Evolutionary conservation across 1,140 invertebrate species (phyloP).

Genomic region (Mercenaria mercenaria): DNA sequence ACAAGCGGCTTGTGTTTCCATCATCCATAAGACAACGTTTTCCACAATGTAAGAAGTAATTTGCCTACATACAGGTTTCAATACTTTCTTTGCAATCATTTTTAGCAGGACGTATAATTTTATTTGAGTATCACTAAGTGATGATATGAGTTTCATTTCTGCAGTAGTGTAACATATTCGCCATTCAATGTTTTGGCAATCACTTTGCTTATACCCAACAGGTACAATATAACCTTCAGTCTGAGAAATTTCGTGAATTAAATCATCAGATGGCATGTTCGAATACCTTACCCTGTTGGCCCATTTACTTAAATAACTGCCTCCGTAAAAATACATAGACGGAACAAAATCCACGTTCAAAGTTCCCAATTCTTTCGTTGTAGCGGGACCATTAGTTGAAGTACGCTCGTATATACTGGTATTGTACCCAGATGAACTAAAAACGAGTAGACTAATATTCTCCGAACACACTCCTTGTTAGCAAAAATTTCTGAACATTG

Average conservation of each 20-base stretch:
- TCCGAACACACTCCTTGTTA: no score
- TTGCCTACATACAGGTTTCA: neutral
- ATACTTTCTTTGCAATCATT: neutral
- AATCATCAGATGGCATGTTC: neutral
- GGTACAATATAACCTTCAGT: neutral
- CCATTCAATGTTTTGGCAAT: slow-evolving; percentile 26
- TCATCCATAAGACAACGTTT: slow-evolving; percentile 22
- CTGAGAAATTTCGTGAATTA: neutral
- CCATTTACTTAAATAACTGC: neutral
- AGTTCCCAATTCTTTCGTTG: neutral
- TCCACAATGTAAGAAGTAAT: slow-evolving; percentile 41
- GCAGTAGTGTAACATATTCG: neutral
- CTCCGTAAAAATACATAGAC: neutral
- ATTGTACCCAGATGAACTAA: neutral
- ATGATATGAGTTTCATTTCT: neutral
- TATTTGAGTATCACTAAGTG: neutral
- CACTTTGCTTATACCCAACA: neutral
- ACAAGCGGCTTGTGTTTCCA: neutral
- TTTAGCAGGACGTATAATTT: slow-evolving; percentile 36
- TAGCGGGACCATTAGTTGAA: neutral
- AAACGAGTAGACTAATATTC: no score
- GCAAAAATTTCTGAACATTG: neutral
- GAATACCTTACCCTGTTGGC: neutral
- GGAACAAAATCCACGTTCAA: neutral
- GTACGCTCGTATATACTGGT: neutral